Conservation (phyloP, 2,113 vertebrate genomes). For the Otus sunia region DNA sequence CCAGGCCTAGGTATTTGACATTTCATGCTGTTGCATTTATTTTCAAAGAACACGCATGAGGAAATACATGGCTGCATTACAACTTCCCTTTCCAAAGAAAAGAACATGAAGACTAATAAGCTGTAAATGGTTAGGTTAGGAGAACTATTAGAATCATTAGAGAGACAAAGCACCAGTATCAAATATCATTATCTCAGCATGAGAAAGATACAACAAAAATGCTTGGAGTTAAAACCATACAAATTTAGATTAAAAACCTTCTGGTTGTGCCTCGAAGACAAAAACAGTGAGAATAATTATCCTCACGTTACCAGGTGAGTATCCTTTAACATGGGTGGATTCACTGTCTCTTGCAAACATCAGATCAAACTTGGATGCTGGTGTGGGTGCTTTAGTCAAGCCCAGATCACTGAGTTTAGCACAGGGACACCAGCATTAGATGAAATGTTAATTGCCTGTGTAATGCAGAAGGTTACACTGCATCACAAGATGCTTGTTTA, state of each 20-base stretch:
- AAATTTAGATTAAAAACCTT: background rate
- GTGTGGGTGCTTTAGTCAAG: background rate
- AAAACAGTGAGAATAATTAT: background rate
- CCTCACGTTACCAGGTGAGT: background rate
- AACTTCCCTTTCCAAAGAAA: background rate
- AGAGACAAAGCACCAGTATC: background rate
- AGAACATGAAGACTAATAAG: background rate
- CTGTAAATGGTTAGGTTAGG: background rate
- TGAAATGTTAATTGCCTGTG: background rate
- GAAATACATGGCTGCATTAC: background rate
- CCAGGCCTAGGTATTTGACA: background rate
- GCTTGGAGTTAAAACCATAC: background rate
- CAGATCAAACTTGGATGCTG: background rate
- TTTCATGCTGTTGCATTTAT: background rate
- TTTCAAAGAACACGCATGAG: background rate
- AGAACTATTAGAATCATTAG: background rate
- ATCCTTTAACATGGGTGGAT: background rate
- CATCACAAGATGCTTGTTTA: background rate
- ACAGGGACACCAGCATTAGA: background rate
- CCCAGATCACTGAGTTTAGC: background rate
- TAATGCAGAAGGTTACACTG: background rate
- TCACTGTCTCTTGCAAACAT: background rate
- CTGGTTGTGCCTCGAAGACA: background rate
- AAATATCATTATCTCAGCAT: background rate
- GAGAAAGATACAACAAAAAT: background rate